phyloP scores from a whole-genome alignment of 2,888 invertebrate genomes.

The Cephalotes varians region DNA sequence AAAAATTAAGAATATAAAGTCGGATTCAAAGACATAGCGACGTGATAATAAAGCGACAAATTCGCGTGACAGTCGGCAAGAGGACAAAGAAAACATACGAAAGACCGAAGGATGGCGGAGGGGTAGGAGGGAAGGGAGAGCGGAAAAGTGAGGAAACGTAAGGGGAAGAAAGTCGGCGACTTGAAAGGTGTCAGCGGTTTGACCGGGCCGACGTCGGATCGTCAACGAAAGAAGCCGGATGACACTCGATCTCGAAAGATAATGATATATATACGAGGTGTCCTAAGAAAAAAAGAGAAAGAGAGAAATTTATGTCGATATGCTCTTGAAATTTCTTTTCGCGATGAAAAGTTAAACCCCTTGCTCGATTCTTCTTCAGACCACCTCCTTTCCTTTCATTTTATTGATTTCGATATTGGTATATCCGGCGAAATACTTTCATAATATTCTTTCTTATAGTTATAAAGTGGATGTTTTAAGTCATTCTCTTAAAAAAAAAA shows the following conservation, averaged over 20 bases:
- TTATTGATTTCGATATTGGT: neutral
- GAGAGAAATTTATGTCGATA: conserved; percentile 1
- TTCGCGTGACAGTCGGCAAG: conserved; percentile 37
- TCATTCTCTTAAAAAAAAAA: neutral
- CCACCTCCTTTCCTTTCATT: neutral
- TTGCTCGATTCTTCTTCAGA: neutral
- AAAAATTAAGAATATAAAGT: neutral
- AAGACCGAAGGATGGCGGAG: conserved; percentile 21
- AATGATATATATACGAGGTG: conserved; percentile 13
- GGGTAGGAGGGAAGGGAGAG: neutral
- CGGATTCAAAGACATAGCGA: neutral
- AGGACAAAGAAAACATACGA: conserved; percentile 43
- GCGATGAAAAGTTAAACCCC: neutral
- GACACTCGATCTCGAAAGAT: conserved; percentile 46
- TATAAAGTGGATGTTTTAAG: neutral
- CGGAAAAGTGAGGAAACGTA: conserved; percentile 30
- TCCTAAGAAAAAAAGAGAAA: neutral
- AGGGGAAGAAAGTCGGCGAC: conserved; percentile 53
- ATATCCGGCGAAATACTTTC: neutral
- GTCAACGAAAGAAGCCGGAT: conserved; percentile 44
- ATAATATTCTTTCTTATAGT: too few relatives aligned
- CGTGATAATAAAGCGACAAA: conserved; percentile 36
- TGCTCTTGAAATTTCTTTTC: conserved; percentile 4
- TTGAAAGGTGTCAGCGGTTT: conserved; percentile 52
- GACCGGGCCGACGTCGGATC: conserved; percentile 41